phyloP scores from a whole-genome alignment of 2,113 vertebrate genomes.

The Athene noctua region DNA sequence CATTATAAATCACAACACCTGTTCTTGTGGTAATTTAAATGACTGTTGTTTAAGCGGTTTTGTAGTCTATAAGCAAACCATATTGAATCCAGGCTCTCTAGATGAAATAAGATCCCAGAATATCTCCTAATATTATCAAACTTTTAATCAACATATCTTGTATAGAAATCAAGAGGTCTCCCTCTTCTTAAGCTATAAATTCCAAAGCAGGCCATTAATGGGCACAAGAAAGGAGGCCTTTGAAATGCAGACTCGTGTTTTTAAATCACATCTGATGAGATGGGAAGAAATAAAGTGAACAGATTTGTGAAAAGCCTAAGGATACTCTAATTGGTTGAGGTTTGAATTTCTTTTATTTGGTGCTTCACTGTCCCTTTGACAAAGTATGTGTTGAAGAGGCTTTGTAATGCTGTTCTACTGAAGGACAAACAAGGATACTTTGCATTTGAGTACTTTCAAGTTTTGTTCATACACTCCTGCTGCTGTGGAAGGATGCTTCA shows the following conservation, averaged over 20 bases:
- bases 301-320: constrained; percentile 57
- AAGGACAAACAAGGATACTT: constrained; percentile 74
- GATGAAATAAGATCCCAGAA: constrained; percentile 4
- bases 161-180: constrained; percentile 25
- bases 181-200: constrained; percentile 27
- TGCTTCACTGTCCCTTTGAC: constrained; percentile 68
- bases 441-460: constrained; percentile 68
- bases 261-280: constrained; percentile 59
- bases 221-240: constrained; percentile 35
- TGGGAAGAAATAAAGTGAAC: constrained; percentile 47
- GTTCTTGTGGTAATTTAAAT: constrained; percentile 42
- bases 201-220: constrained; percentile 41
- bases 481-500: constrained; percentile 50
- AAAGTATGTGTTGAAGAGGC: constrained; percentile 59
- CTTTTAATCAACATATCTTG: constrained; percentile 32
- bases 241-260: constrained; percentile 58
- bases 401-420: constrained; percentile 69
- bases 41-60: not conserved
- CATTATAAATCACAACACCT: constrained; percentile 48
- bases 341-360: constrained; percentile 66
- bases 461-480: not conserved
- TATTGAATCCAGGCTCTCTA: not conserved
- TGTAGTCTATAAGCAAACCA: not conserved
- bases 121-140: constrained; percentile 36
- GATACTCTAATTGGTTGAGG: constrained; percentile 67